These are phyloP conservation scores for Vulpes ferrilata DNA, from an alignment of 2,113 vertebrate species.

Conservation along the genomic window DNA sequence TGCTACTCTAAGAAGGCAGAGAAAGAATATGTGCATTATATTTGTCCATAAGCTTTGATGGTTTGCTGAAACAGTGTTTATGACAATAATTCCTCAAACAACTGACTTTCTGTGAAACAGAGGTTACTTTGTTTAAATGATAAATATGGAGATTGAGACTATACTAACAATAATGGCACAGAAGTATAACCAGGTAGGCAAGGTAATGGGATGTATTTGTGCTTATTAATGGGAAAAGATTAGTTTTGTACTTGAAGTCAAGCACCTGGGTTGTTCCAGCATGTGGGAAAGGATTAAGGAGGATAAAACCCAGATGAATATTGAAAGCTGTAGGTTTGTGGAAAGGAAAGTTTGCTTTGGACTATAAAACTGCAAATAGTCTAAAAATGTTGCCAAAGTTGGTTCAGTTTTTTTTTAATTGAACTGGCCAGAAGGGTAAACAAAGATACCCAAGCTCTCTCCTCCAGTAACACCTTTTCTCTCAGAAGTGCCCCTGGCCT, in stretches of 20 bases:
- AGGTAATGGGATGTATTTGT: background rate
- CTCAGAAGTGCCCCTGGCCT: background rate
- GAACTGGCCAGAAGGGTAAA: background rate
- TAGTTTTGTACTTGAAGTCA: background rate
- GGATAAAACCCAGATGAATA: background rate
- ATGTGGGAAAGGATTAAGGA: background rate
- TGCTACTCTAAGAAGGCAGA: background rate
- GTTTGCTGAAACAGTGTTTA: background rate
- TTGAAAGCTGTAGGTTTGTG: background rate
- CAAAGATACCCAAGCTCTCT: background rate
- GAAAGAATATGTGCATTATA: background rate
- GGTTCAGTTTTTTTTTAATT: background rate
- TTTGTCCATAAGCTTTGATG: background rate
- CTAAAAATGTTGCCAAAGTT: constrained; percentile 33
- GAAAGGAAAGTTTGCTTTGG: constrained; percentile 14
- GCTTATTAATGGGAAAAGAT: background rate
- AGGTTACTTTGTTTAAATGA: background rate
- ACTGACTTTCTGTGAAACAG: background rate
- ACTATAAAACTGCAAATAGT: background rate
- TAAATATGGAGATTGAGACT: background rate
- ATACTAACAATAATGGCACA: background rate
- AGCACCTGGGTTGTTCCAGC: background rate
- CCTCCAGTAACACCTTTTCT: background rate
- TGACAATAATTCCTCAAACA: background rate
- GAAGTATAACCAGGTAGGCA: background rate